Conservation (phyloP, 2,888 invertebrate genomes). For the Aphelenchoides bicaudatus region DNA sequence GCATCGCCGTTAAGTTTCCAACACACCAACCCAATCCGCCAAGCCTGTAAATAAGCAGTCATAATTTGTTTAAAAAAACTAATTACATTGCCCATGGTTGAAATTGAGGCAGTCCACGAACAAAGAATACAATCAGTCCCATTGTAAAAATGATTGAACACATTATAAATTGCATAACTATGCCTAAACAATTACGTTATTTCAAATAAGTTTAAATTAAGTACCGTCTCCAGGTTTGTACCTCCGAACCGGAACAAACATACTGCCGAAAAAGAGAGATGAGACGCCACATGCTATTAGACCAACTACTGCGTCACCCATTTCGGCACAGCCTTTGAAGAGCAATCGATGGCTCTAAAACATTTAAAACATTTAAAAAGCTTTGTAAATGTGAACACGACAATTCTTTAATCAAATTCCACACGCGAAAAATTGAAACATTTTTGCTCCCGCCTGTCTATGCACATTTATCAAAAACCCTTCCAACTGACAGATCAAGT, state of each 20-base stretch:
- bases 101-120: slow-evolving; percentile 61
- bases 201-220: slow-evolving; percentile 5
- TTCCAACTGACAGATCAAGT: not conserved
- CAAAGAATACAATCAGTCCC: slow-evolving; percentile 62
- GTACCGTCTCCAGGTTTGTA: slow-evolving; percentile 36
- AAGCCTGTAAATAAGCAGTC: not conserved
- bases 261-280: slow-evolving; percentile 63
- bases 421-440: too few species aligned
- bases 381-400: too few species aligned
- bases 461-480: not conserved
- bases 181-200: slow-evolving; percentile 57
- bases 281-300: slow-evolving; percentile 62
- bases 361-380: slow-evolving; percentile 24
- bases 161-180: slow-evolving; percentile 65
- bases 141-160: slow-evolving; percentile 61
- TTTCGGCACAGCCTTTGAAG: slow-evolving; percentile 9
- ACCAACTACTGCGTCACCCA: slow-evolving; percentile 54
- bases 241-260: slow-evolving; percentile 61
- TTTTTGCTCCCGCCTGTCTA: too few species aligned
- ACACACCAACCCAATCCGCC: slow-evolving; percentile 21
- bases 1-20: slow-evolving; percentile 64
- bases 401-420: too few species aligned
- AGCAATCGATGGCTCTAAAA: not conserved
- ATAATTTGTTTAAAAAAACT: not conserved
- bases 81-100: slow-evolving; percentile 63